Conservation (phyloP, 2,797 vertebrate species). For the Distichodus sexfasciatus region DNA sequence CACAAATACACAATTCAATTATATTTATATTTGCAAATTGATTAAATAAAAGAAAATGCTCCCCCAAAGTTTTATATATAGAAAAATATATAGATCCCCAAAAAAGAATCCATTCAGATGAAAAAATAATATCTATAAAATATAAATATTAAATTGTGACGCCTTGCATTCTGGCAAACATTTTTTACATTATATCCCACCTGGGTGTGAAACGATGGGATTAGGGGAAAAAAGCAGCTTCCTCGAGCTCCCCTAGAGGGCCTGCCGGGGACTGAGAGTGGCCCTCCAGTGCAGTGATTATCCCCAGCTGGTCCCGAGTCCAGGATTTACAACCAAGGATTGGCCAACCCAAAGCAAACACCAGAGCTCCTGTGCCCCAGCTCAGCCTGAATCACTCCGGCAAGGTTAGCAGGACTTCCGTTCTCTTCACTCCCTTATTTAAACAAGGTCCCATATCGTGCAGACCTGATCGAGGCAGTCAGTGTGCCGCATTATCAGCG, state of each 20-base stretch:
- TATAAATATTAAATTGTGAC: too few species aligned
- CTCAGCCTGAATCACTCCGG: slow-evolving; percentile 61
- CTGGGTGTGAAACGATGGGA: neutral
- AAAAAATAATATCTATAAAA: too few species aligned
- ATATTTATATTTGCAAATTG: too few species aligned
- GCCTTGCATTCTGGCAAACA: too few species aligned
- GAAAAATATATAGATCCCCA: too few species aligned
- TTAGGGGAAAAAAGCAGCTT: neutral
- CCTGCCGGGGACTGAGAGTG: slow-evolving; percentile 32
- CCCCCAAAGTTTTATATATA: too few species aligned
- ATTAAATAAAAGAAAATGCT: too few species aligned
- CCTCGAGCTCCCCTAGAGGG: slow-evolving; percentile 17
- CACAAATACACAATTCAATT: too few species aligned
- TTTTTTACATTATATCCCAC: slow-evolving; percentile 16
- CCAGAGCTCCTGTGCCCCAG: slow-evolving; percentile 50
- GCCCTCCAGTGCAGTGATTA: slow-evolving; percentile 57
- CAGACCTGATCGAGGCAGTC: slow-evolving; percentile 62
- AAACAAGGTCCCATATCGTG: slow-evolving; percentile 68
- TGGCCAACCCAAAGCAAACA: slow-evolving; percentile 65
- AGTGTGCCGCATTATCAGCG: slow-evolving; percentile 33
- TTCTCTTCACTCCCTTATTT: slow-evolving; percentile 49
- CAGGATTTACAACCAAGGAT: slow-evolving; percentile 62
- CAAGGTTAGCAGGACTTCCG: slow-evolving; percentile 52
- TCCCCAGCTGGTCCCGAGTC: slow-evolving; percentile 42
- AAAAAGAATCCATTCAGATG: too few species aligned